phyloP scores from a whole-genome alignment of 2,797 vertebrate species.

The Neostethus bicornis region DNA sequence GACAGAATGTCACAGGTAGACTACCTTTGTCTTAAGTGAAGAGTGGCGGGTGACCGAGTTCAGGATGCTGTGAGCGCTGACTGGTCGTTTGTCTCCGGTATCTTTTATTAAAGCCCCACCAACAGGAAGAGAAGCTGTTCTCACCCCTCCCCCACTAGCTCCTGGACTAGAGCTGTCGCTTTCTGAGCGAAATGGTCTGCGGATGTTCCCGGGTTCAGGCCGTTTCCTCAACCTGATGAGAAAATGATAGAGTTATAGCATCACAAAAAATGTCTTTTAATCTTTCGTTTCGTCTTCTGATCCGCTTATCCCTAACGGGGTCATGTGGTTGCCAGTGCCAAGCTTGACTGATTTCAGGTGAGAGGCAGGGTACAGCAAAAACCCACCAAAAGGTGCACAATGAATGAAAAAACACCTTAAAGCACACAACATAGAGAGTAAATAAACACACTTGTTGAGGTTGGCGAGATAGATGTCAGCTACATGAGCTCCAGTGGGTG shows the following conservation, averaged over 20 bases:
- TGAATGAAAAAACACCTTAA: background rate
- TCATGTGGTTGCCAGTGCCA: no score
- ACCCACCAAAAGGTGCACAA: background rate
- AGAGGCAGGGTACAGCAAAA: no score
- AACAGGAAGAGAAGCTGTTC: constrained; percentile 88
- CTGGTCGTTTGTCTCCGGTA: constrained; percentile 88
- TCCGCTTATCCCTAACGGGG: no score
- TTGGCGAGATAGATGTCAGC: constrained; percentile 98
- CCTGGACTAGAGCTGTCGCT: constrained; percentile 81
- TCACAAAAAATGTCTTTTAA: background rate
- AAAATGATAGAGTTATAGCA: background rate
- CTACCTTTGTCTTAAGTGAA: constrained; percentile 90
- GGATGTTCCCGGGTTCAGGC: constrained; percentile 89
- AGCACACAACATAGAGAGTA: background rate
- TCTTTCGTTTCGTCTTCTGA: no score
- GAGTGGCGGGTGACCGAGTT: constrained; percentile 96
- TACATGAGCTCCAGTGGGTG: constrained; percentile 93
- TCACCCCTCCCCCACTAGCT: constrained; percentile 72
- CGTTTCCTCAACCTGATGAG: constrained; percentile 90
- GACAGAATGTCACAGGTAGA: no score
- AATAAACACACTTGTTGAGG: constrained; percentile 91
- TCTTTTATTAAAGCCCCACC: constrained; percentile 87
- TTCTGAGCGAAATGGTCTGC: constrained; percentile 89
- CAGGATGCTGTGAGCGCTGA: constrained; percentile 92
- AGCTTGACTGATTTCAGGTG: no score